Conservation (phyloP, 1,140 invertebrate species). For the Zaprionus capensis region DNA sequence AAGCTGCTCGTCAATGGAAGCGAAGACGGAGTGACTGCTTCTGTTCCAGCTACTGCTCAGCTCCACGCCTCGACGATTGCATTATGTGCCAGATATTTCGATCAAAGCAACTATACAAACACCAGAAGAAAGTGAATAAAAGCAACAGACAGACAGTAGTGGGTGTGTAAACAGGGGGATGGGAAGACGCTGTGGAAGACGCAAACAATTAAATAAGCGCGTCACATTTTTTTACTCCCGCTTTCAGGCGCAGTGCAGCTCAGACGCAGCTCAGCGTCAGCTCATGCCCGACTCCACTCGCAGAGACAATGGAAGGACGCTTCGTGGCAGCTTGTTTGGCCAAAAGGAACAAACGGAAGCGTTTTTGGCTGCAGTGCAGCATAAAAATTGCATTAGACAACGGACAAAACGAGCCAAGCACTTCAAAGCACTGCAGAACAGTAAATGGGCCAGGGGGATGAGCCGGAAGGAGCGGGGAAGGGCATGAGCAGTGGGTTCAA, state of each 20-base stretch:
- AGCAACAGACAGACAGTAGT: slow-evolving; percentile 17
- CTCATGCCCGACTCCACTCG: background rate
- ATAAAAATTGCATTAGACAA: slow-evolving; percentile 76
- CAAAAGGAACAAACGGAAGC: slow-evolving; percentile 55
- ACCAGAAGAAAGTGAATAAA: slow-evolving; percentile 29
- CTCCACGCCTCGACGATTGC: slow-evolving; percentile 49
- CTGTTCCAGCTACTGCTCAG: background rate
- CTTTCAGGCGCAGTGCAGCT: slow-evolving; percentile 19
- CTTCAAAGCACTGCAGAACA: slow-evolving; percentile 40
- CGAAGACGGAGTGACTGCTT: slow-evolving; percentile 23
- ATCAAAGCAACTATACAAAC: slow-evolving; percentile 60
- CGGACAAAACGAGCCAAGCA: slow-evolving; percentile 48
- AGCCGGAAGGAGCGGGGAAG: background rate
- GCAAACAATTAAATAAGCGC: slow-evolving; percentile 72
- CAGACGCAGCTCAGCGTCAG: slow-evolving; percentile 11
- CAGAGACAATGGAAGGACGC: slow-evolving; percentile 54
- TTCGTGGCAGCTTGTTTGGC: background rate
- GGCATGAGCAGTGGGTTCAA: background rate
- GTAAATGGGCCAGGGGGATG: background rate
- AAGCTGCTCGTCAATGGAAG: slow-evolving; percentile 56
- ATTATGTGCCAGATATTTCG: slow-evolving; percentile 63
- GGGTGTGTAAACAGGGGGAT: slow-evolving; percentile 1
- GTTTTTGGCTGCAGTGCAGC: slow-evolving; percentile 64
- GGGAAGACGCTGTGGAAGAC: background rate
- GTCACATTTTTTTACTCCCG: slow-evolving; percentile 44